Evolutionary conservation across 2,113 vertebrate species (phyloP).

Genomic region (Bothrops jararaca): DNA sequence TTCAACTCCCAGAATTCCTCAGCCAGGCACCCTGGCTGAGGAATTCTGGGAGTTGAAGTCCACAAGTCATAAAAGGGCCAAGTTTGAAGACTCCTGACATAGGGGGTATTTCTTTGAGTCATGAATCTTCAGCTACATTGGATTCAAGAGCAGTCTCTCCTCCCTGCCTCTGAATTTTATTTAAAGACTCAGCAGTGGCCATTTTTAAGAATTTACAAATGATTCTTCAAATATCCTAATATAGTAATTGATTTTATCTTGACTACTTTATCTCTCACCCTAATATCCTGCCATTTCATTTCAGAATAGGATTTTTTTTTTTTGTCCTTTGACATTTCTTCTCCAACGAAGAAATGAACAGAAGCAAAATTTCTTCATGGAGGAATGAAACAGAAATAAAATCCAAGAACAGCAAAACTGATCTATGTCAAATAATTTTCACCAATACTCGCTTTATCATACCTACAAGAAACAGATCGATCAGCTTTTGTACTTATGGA

Average conservation of each 20-base stretch:
- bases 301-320: slow-evolving; percentile 41
- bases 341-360: not conserved
- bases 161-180: slow-evolving; percentile 44
- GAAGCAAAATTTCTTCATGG: not conserved
- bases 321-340: slow-evolving; percentile 44
- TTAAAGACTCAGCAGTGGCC: slow-evolving; percentile 63
- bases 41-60: too few species aligned
- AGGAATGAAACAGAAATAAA: not conserved
- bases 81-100: too few species aligned
- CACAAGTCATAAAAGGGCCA: too few species aligned
- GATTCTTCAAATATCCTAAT: slow-evolving; percentile 59
- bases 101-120: slow-evolving; percentile 63
- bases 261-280: slow-evolving; percentile 64
- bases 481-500: not conserved
- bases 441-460: not conserved
- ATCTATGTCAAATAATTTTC: slow-evolving; percentile 15
- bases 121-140: slow-evolving; percentile 64
- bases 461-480: slow-evolving; percentile 11
- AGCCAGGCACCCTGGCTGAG: too few species aligned
- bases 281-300: slow-evolving; percentile 39
- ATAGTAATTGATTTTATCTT: slow-evolving; percentile 64
- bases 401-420: slow-evolving; percentile 23
- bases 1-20: too few species aligned
- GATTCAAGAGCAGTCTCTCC: slow-evolving; percentile 56
- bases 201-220: slow-evolving; percentile 57